Evolutionary conservation across 2,113 vertebrate species (phyloP).

Genomic region (Oryctolagus cuniculus): mOryCun1.1 NC_091433.1:6473001-6473500

Average conservation of each 20-base stretch:
- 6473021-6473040: not conserved
- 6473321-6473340: not conserved
- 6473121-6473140: accelerated
- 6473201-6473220: not conserved
- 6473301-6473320: not conserved
- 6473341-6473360: not conserved
- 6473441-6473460: not conserved
- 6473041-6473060: not conserved
- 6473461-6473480: not conserved
- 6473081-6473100: not conserved
- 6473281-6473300: not conserved
- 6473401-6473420: not conserved
- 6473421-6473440: not conserved
- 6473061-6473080: too few species aligned
- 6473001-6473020: not conserved
- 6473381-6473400: not conserved
- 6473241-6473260: not conserved
- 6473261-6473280: not conserved
- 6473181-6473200: not conserved
- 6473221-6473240: too few species aligned
- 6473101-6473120: not conserved
- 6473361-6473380: not conserved
- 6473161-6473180: not conserved
- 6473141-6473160: not conserved
- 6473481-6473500: not conserved